These are phyloP conservation scores for Acanthosepion pharaonis DNA, from an alignment of 2,888 invertebrate species.

Conservation along the genomic window DNA sequence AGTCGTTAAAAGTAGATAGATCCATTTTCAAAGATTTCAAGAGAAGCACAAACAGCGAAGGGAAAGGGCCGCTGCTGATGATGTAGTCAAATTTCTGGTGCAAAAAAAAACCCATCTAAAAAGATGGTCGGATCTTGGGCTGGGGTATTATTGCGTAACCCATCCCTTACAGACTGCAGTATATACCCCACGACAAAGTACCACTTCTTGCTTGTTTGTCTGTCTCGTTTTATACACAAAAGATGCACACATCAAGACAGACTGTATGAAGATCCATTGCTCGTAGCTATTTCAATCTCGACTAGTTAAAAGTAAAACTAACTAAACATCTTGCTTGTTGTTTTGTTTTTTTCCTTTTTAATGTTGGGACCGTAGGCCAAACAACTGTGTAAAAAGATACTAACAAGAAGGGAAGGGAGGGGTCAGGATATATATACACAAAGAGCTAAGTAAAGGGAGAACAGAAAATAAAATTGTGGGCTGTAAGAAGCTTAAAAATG, in stretches of 20 bases:
- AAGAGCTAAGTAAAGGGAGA: neutral
- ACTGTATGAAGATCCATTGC: neutral
- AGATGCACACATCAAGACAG: neutral
- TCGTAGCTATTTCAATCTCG: neutral
- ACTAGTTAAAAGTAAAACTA: neutral
- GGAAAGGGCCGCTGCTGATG: neutral
- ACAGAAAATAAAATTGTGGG: neutral
- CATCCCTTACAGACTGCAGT: neutral
- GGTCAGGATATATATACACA: neutral
- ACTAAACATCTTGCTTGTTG: neutral
- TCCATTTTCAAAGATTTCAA: neutral
- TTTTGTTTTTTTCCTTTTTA: neutral
- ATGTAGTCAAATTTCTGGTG: neutral
- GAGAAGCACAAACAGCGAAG: neutral
- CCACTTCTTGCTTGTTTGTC: neutral
- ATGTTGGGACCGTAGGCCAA: neutral
- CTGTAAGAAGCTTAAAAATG: neutral
- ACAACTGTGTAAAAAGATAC: slow-evolving; percentile 33
- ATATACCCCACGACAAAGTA: neutral
- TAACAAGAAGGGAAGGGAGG: neutral
- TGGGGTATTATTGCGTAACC: neutral
- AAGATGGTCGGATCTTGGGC: neutral
- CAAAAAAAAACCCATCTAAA: neutral
- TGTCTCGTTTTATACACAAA: neutral
- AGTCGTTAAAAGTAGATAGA: neutral